These are phyloP conservation scores for Polydrusus cervinus DNA, from an alignment of 2,888 invertebrate species.

Conservation along the genomic window DNA sequence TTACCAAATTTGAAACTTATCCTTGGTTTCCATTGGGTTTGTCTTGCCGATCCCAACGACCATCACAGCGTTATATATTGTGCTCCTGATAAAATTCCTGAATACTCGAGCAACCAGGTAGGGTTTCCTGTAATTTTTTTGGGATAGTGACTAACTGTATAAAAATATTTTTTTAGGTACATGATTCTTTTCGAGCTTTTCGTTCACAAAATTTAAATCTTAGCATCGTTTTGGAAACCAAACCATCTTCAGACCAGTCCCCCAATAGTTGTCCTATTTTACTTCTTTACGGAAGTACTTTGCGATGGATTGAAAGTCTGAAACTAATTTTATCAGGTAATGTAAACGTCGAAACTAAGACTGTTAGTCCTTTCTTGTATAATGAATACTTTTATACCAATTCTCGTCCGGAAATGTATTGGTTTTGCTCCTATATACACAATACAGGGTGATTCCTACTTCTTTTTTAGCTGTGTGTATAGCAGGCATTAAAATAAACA, in stretches of 20 bases:
- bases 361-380: too few species aligned
- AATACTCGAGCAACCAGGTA: constrained; percentile 95
- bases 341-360: neutral
- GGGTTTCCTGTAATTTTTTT: too few species aligned
- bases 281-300: constrained; percentile 92
- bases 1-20: constrained; percentile 91
- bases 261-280: constrained; percentile 77
- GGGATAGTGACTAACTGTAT: too few species aligned
- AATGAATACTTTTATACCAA: too few species aligned
- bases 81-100: constrained; percentile 96
- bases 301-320: constrained; percentile 96
- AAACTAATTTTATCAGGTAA: constrained; percentile 88
- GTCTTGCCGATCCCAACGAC: constrained; percentile 94
- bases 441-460: too few species aligned
- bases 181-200: constrained; percentile 96
- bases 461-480: too few species aligned
- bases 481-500: too few species aligned
- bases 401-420: too few species aligned
- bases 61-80: constrained; percentile 97
- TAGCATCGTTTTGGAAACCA: constrained; percentile 85
- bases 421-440: too few species aligned
- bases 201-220: constrained; percentile 90
- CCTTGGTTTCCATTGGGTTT: constrained; percentile 91
- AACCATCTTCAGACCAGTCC: constrained; percentile 72
- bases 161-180: constrained; percentile 76